A percentile compares a stretch with the other conserved stretches of the same genome.
Evolutionary conservation across 2,797 vertebrate species (phyloP).

Genomic region (Epinephelus coioides): DNA sequence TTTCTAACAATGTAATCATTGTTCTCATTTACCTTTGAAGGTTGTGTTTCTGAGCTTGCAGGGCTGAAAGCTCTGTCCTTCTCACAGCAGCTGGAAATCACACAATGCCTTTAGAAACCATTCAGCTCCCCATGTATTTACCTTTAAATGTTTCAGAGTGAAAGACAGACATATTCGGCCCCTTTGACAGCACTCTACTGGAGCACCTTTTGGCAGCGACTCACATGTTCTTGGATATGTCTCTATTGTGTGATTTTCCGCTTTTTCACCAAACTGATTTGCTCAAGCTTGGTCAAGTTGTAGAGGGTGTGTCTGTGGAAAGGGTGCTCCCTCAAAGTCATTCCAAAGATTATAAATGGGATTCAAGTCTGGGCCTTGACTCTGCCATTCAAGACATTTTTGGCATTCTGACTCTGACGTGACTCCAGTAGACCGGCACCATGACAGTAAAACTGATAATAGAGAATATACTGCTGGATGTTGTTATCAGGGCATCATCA

Average conservation of each 20-base stretch:
- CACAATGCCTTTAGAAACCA: neutral
- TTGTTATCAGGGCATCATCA: no score
- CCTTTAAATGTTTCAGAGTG: neutral
- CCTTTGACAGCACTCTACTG: neutral
- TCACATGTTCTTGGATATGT: neutral
- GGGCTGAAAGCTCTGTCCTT: neutral
- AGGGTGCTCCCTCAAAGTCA: neutral
- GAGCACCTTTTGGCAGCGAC: neutral
- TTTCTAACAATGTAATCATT: neutral
- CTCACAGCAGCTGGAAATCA: no score
- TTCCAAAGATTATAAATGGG: neutral
- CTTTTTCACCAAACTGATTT: neutral
- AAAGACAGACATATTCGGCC: neutral
- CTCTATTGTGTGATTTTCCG: neutral
- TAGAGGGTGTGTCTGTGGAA: slow-evolving; percentile 6
- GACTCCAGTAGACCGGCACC: no score
- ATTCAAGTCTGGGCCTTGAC: slow-evolving; percentile 17
- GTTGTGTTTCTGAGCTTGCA: neutral
- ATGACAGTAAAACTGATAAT: no score
- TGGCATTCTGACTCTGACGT: no score
- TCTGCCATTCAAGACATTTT: neutral
- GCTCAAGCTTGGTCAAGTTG: slow-evolving; percentile 8
- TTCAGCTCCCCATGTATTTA: neutral
- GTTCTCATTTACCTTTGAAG: neutral
- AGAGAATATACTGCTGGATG: no score